Base-by-base conservation (phyloP, 2,113 vertebrate species). In the Hypocryptadius cinnamomeus region DNA sequence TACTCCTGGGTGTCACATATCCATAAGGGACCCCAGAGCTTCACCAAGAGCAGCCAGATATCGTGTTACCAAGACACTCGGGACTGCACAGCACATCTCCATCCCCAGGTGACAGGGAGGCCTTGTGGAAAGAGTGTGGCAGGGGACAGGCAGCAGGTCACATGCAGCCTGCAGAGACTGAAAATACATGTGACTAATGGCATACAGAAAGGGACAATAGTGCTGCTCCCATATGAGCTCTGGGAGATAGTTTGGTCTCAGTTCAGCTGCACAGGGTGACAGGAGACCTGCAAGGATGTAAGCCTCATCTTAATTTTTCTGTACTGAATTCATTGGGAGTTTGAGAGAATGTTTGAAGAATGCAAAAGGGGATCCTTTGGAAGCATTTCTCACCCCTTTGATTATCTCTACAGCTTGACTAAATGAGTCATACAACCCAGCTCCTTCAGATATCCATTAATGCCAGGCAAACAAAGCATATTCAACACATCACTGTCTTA, bases 1-100 rank as follows among this genome's bases (percentile, higher is more conserved):
- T 93, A 92, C 79, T 93, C 87, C 53, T 88, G 79, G 79, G 82
- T 94, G 90, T 73, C 56, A 56, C 15, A 54, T 57, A 92, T 25
- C 56, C 80, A 64, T 23, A 25, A 88, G 82, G 61, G 90, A 90
- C 37, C 35, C 33, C 47, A 83, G 76, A 86, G 80, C 56, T 86
- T 48, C 69, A 83, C 30, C 79, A 80, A 90, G 47, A 94, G 50
- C 60, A 6, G 39, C 14, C 54, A 70, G 35, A 83, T 5, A 78
- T 40, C 76, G 93, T 28, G 1, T 93, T 86, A 90, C 69, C 27
- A 51, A 83, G 85, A 18, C 92, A 66, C 17, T 8, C 0, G 2
- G 64, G 82, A 39, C 54, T 57, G n/a, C 59, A 65, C 23, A 85
- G 71, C 59, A 40, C 27, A 21, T 77, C 76, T 83, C 59, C 47